phyloP scores from a whole-genome alignment of 1,140 invertebrate genomes.

The Proales similis region DNA sequence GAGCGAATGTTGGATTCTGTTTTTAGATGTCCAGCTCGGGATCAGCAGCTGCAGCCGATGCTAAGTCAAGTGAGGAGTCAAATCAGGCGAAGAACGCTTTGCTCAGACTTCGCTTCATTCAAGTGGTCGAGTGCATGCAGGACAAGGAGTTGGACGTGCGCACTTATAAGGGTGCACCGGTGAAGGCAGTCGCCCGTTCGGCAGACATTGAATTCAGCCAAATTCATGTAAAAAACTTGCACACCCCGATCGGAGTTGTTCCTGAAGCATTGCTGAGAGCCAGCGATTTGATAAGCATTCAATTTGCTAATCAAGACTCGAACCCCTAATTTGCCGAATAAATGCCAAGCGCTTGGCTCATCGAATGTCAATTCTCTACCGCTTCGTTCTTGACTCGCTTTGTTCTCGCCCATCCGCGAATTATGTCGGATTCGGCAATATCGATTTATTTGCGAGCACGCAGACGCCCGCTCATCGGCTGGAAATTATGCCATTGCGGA shows the following conservation, averaged over 20 bases:
- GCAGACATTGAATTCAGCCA: slow-evolving; percentile 47
- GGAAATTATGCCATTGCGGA: too few species aligned
- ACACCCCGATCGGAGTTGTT: slow-evolving; percentile 48
- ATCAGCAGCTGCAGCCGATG: too few species aligned
- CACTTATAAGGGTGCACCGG: slow-evolving; percentile 44
- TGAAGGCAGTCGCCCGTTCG: slow-evolving; percentile 42
- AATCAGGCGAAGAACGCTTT: slow-evolving; percentile 45
- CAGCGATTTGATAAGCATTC: slow-evolving; percentile 46
- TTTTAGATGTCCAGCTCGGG: too few species aligned
- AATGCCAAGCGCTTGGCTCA: slow-evolving; percentile 40
- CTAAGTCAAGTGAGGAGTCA: slow-evolving; percentile 15
- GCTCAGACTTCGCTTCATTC: slow-evolving; percentile 47
- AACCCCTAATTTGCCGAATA: not conserved
- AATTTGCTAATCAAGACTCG: slow-evolving; percentile 24
- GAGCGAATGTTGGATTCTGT: slow-evolving; percentile 28
- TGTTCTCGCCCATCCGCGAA: too few species aligned
- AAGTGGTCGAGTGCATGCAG: slow-evolving; percentile 42
- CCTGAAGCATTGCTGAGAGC: slow-evolving; percentile 46
- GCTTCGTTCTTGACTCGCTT: too few species aligned
- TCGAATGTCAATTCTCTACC: too few species aligned
- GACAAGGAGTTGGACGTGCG: slow-evolving; percentile 41
- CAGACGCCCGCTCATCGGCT: too few species aligned
- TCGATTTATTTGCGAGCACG: too few species aligned
- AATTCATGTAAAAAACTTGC: slow-evolving; percentile 45
- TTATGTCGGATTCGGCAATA: too few species aligned